Base-by-base conservation (phyloP, 2,113 vertebrate genomes). In the Myrmecophaga tridactyla region DNA sequence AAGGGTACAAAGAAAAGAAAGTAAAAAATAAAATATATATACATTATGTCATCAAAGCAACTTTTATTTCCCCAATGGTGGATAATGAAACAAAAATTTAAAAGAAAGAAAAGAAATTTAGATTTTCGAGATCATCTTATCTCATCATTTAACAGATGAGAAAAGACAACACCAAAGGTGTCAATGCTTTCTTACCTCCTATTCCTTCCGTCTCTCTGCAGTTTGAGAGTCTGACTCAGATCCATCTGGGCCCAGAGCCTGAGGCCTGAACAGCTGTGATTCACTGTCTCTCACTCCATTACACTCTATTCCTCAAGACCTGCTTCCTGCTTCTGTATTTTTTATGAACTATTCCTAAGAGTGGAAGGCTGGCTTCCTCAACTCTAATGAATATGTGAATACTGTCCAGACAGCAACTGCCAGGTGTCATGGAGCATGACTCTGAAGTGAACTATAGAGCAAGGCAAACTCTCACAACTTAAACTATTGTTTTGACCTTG, bases 361-460 rank as follows among this genome's bases (percentile, higher is more conserved):
- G 2, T 67, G 18, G 43, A 43, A 90, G 17, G 3, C 20, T 86
- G 29, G 6, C 29, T 89, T 80, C 18, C 36, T 43, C 78, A 53
- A 89, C 43, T 20, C n/a, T 63, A 86, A 34, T 39, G 34, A 75
- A 89, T 75, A 62, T 56, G 48, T 92, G 65, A 97, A 75, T 93
- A 81, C 14, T 86, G 6, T 60, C 10, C 43, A 17, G 70, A 46
- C 6, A 70, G 58, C 34, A 93, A 84, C 67, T 77, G 15, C 18
- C 29, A 51, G 21, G 14, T 96, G 29, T 80, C 53, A 56, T 6
- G 63, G 65, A 92, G 39, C 20, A 90, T 6, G 87, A 21, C 36
- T 36, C 36, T 36, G 41, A 70, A 18, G 1, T 89, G 15, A 89
- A 51, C 15, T 34, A 0, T 84, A 70, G 62, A 36, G 17, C 4